Evolutionary conservation across 1,140 invertebrate genomes (phyloP), one percentile per base, ranked within the genome.

Genomic region (Bombus pyrosoma): DNA sequence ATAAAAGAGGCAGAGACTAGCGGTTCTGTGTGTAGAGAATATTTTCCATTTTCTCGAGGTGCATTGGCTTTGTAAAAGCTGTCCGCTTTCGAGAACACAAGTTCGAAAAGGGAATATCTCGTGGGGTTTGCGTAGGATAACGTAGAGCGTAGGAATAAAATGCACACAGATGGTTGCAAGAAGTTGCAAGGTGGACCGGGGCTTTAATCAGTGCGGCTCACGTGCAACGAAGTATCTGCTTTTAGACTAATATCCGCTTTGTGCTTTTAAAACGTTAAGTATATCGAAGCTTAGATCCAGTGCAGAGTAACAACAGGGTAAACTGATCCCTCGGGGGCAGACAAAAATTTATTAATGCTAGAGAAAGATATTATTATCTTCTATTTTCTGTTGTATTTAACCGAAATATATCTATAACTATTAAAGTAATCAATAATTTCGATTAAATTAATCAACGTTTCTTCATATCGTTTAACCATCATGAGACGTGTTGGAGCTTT

Each of bases 11-110:
- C n/a, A 43, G 57, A 72, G n/a, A 18, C 18, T 28, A 22, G 62
- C 28, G 25, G 69, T 43, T 71, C 34, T 32, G 32, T 37, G 62
- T 62, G 53, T 64, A n/a, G 18, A n/a, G 57, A 77, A 34, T 86
- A 68, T 78, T 73, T 83, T 66, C 80, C 59, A 53, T 87, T 74
- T 74, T n/a, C 81, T 43, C 15, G 53, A 9, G 62, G 41, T 37
- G 64, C 72, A n/a, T 34, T 57, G 68, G 47, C 47, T 81, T 62
- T 73, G 43, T n/a, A 34, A 32, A 62, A 73, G 39, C 15, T 34
- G 69, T 10, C 37, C 53, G 3, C 53, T 25, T 59, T 62, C 2
- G 47, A 62, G 47, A 62, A 80, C 13, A 39, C 28, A 57, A 57
- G 66, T 53, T 71, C 64, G 47, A 32, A 13, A 15, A n/a, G n/a